Percentiles rank a stretch among this genome's conserved stretches.
Conservation (phyloP, 2,113 vertebrate genomes). For the Opisthocomus hoazin region DNA sequence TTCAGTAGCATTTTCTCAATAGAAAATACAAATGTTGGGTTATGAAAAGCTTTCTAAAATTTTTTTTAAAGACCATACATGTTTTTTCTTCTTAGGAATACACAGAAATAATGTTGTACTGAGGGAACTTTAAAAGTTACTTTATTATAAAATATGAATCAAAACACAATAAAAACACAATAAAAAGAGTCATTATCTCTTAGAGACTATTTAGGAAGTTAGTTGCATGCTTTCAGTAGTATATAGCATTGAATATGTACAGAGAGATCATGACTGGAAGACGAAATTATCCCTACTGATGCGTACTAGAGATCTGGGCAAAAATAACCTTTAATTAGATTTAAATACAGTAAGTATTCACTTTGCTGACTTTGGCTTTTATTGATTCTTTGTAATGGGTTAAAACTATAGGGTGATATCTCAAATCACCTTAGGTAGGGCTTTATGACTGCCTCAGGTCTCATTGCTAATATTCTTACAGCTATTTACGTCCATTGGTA, state of each 20-base stretch:
- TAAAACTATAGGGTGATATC: constrained; percentile 20
- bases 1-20: not conserved
- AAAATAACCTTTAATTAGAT: constrained; percentile 45
- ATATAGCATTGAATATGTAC: not conserved
- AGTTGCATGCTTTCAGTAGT: not conserved
- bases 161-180: not conserved
- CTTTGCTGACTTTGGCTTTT: constrained; percentile 35
- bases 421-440: not conserved
- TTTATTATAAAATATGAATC: constrained; percentile 40
- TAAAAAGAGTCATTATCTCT: not conserved
- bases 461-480: constrained; percentile 19
- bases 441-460: not conserved
- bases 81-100: not conserved
- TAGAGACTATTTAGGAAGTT: not conserved
- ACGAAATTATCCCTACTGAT: constrained; percentile 13
- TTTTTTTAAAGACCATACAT: not conserved
- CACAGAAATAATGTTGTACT: not conserved
- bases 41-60: not conserved
- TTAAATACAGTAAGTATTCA: constrained; percentile 27
- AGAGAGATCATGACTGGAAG: not conserved
- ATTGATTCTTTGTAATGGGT: constrained; percentile 44
- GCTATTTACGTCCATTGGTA: not conserved
- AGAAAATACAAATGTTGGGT: not conserved
- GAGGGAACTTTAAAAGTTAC: constrained; percentile 4
- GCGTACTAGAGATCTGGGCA: not conserved